Conservation (phyloP, 2,113 vertebrate species). For the Onychostruthus taczanowskii region DNA sequence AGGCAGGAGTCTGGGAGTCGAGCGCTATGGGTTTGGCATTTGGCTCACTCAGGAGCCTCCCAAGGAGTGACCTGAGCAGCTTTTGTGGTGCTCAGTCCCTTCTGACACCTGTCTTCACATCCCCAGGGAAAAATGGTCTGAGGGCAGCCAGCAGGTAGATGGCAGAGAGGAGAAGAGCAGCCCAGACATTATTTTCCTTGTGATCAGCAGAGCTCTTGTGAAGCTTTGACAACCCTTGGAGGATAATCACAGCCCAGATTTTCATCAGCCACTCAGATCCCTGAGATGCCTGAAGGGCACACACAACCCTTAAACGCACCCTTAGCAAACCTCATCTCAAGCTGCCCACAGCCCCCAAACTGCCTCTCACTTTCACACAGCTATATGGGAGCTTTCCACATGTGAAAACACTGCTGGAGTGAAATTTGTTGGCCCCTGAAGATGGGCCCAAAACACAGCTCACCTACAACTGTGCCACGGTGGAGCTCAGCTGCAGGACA, state of each 20-base stretch:
- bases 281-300: neutral
- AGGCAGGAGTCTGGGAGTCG: neutral
- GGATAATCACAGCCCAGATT: neutral
- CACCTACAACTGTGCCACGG: fast-evolving
- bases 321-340: neutral
- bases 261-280: neutral
- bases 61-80: neutral
- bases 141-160: neutral
- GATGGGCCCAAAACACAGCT: neutral
- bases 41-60: neutral
- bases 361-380: neutral
- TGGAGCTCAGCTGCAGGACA: neutral
- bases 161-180: neutral
- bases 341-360: neutral
- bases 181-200: neutral
- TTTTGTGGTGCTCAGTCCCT: neutral
- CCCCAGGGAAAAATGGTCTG: fast-evolving
- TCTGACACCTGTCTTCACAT: neutral
- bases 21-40: neutral
- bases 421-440: neutral
- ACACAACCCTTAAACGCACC: neutral
- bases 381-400: neutral
- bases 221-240: neutral
- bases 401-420: neutral
- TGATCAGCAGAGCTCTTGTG: neutral